Evolutionary conservation across 2,888 invertebrate genomes (phyloP).

Genomic region (Erynnis tages): DNA sequence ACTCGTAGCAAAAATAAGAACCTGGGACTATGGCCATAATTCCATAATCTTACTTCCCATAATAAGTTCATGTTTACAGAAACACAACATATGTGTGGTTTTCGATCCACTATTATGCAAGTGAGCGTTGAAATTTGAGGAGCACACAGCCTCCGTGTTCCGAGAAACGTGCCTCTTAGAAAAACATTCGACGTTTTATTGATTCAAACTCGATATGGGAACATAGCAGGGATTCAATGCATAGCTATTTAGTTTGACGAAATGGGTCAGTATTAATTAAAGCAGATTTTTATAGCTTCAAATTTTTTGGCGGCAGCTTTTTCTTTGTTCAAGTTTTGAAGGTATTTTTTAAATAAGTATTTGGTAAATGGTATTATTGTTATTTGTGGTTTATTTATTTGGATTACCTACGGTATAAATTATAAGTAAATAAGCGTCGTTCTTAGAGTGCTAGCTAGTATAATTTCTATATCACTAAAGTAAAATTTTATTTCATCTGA

Average conservation of each 20-base stretch:
- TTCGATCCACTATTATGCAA: conserved; percentile 58
- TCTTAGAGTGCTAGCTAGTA: no score
- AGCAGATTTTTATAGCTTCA: conserved; percentile 17
- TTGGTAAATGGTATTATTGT: no score
- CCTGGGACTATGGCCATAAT: no score
- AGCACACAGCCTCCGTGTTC: conserved; percentile 58
- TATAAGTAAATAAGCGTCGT: no score
- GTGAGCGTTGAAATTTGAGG: conserved; percentile 63
- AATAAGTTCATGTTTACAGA: conserved; percentile 47
- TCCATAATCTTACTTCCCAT: conserved; percentile 40
- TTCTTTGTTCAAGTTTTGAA: conserved; percentile 30
- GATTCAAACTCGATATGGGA: conserved; percentile 68
- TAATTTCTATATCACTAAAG: no score
- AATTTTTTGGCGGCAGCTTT: not conserved
- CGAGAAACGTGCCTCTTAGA: conserved; percentile 74
- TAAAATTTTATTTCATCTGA: no score
- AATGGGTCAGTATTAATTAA: conserved; percentile 36
- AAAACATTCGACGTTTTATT: conserved; percentile 70
- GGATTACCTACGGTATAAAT: no score
- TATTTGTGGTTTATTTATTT: no score
- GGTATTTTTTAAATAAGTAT: no score
- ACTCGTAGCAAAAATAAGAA: no score
- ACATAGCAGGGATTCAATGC: conserved; percentile 61
- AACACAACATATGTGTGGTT: conserved; percentile 47
- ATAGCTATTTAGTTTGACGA: conserved; percentile 45